Percentiles rank a stretch among this genome's conserved stretches.
Evolutionary conservation across 2,113 vertebrate genomes (phyloP).

Genomic region (Cryptotis parvus): DNA sequence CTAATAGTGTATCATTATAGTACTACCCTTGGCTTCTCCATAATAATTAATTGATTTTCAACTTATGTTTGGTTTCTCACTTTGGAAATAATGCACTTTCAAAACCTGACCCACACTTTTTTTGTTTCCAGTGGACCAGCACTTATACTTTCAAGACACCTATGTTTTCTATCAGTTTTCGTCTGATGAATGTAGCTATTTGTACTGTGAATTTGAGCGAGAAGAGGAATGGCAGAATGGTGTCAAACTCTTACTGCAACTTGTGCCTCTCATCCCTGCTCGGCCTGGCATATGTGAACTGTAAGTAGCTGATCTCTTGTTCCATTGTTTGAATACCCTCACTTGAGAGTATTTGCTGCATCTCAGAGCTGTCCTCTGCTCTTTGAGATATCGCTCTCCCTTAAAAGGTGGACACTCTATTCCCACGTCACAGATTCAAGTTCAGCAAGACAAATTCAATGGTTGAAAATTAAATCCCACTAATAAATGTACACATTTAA

Average conservation of each 20-base stretch:
- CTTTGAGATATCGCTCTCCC: background rate
- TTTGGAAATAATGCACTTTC: background rate
- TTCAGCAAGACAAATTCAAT: slow-evolving; percentile 44
- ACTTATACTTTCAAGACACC: slow-evolving; percentile 95
- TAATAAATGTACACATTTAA: background rate
- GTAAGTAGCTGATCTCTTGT: slow-evolving; percentile 88
- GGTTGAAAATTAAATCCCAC: background rate
- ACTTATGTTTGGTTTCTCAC: background rate
- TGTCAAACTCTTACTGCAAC: slow-evolving; percentile 93
- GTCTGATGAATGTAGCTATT: slow-evolving; percentile 94
- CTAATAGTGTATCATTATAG: background rate
- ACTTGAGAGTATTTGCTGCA: background rate
- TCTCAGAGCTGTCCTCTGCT: background rate
- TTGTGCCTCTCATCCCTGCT: slow-evolving; percentile 92
- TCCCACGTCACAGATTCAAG: slow-evolving; percentile 32
- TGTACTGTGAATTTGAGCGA: slow-evolving; percentile 95
- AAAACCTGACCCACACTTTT: background rate
- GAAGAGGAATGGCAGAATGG: slow-evolving; percentile 96
- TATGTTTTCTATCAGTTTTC: slow-evolving; percentile 98
- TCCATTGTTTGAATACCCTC: background rate
- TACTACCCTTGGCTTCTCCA: background rate
- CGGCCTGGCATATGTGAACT: slow-evolving; percentile 90
- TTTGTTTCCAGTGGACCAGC: slow-evolving; percentile 92
- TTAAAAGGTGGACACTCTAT: background rate
- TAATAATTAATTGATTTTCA: slow-evolving; percentile 17